Percentiles rank a stretch among this genome's conserved stretches.
Conservation (phyloP, 2,113 vertebrate species). For the Mungos mungo region DNA sequence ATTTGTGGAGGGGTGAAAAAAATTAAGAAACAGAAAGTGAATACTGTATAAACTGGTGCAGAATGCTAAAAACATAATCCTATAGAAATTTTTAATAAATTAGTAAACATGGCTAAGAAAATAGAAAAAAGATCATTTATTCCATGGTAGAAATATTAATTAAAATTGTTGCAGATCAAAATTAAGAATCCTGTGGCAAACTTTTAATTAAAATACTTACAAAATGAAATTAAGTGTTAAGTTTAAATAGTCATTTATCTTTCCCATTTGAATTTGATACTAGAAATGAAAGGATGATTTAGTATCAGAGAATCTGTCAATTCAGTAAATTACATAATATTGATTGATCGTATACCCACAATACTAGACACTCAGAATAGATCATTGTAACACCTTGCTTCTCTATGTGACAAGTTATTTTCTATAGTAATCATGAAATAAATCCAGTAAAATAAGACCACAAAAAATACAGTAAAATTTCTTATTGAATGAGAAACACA, state of each 20-base stretch:
- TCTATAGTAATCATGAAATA: neutral
- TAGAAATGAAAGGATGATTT: neutral
- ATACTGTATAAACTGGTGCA: neutral
- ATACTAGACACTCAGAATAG: neutral
- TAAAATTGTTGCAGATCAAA: constrained; percentile 23
- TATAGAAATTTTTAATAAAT: neutral
- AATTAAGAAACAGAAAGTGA: neutral
- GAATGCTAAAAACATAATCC: neutral
- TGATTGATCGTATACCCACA: neutral
- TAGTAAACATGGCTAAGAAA: neutral
- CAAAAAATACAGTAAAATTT: neutral
- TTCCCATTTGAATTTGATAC: neutral
- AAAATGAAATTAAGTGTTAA: neutral
- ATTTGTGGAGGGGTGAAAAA: neutral
- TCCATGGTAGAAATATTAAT: neutral
- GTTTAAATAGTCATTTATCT: neutral
- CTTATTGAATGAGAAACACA: neutral
- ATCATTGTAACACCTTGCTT: neutral
- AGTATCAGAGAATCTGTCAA: neutral
- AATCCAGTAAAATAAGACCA: neutral
- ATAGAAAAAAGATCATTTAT: neutral
- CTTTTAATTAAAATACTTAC: neutral
- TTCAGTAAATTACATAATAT: neutral
- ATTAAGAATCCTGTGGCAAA: neutral
- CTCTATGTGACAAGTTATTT: neutral